Conservation (phyloP, 1,140 invertebrate species). For the Apis cerana region DNA sequence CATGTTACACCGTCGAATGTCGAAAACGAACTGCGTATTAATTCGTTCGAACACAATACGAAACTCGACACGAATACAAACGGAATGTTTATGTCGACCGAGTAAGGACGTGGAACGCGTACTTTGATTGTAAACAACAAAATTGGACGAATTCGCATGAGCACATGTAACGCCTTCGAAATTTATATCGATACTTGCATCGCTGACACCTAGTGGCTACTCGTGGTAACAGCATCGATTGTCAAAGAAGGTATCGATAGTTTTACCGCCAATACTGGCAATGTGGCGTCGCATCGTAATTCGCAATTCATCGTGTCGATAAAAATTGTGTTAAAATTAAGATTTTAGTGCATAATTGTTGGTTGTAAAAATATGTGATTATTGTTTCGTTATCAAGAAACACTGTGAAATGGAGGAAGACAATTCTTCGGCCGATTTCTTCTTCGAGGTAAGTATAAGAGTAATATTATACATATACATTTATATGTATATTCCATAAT, state of each 20-base stretch:
- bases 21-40: not conserved
- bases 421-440: not conserved
- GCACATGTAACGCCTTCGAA: not conserved
- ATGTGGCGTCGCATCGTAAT: too few relatives aligned
- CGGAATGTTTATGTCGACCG: not conserved
- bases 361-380: too few relatives aligned
- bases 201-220: not conserved
- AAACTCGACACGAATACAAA: too few relatives aligned
- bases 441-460: not conserved
- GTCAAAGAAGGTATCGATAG: not conserved
- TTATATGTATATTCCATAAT: too few relatives aligned
- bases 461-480: not conserved
- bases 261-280: not conserved
- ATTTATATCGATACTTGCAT: too few relatives aligned
- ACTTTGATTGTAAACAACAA: not conserved
- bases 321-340: too few relatives aligned
- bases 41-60: too few relatives aligned
- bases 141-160: not conserved
- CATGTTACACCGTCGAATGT: too few relatives aligned
- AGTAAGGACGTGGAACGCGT: not conserved
- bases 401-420: not conserved
- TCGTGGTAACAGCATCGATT: not conserved
- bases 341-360: not conserved
- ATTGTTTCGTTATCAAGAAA: not conserved
- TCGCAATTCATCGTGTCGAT: too few relatives aligned